Evolutionary conservation across 2,113 vertebrate species (phyloP), one percentile per base, ranked within the genome.

Genomic region (Ophthalmolycus amberensis): DNA sequence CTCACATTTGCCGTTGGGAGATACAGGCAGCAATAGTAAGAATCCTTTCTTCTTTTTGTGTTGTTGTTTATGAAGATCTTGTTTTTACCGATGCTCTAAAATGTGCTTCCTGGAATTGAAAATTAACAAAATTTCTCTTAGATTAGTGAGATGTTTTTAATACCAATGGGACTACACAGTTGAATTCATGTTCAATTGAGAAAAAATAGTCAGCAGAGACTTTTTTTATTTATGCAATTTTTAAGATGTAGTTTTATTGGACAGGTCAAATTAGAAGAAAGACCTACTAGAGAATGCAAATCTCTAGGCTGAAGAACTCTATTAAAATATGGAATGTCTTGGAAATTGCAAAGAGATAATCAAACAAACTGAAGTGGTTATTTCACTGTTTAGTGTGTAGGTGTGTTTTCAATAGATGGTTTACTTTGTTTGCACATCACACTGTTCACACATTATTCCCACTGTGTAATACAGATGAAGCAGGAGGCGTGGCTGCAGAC

Each of bases 11-110:
- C 46, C 62, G 0, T 27, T 10, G 1, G 73, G 48, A 69, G 77
- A 86, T 15, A 27, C 32, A 38, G 86, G 65, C 9, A 77, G 66
- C 32, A 81, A 80, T 1, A 34, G 86, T 92, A 85, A 90, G 88
- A 5, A 50, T 54, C 0, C 0, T 59, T 40, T 20, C 20, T 71
- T 56, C 5, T 63, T 58, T 48, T 60, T 50, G 0, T 54, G 25
- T 68, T 29, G 25, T 37, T 40, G 32, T 52, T 63, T 62, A 14
- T 42, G 11, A 63, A 60, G 3, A 9, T 84, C 16, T 32, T 79
- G 58, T 37, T 63, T 63, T 63, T 11, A 12, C 34, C 22, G 20
- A 38, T 27, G 18, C 16, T 20, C 34, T n/a, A 38, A 40, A 9
- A 38, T 40, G 16, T 22, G 4, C 1, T 25, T 63, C 9, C 32